phyloP scores from a whole-genome alignment of 2,113 vertebrate genomes.

The Ictalurus punctatus region DNA sequence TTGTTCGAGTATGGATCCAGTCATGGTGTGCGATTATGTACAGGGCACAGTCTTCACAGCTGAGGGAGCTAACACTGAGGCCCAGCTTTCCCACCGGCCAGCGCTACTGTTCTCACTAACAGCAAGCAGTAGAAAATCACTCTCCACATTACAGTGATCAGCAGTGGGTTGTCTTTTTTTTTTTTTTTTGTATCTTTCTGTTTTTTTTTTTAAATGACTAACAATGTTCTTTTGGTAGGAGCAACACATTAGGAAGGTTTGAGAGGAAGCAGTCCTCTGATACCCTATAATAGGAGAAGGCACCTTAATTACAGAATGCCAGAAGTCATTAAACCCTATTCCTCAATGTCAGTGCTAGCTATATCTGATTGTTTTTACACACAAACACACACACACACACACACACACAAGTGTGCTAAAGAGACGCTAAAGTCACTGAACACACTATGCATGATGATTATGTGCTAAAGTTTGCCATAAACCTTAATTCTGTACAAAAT shows the following conservation, averaged over 20 bases:
- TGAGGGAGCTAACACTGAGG: constrained; percentile 24
- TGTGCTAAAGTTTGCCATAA: neutral
- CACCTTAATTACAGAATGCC: constrained; percentile 52
- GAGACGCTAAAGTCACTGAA: constrained; percentile 17
- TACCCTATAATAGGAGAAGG: constrained; percentile 48
- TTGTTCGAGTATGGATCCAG: neutral
- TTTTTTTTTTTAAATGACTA: constrained; percentile 52
- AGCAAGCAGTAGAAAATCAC: constrained; percentile 44
- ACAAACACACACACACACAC: neutral
- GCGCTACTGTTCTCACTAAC: constrained; percentile 37
- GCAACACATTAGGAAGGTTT: constrained; percentile 45
- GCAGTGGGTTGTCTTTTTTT: constrained; percentile 1
- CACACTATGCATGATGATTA: neutral
- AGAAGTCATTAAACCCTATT: constrained; percentile 50
- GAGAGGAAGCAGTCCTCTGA: constrained; percentile 37
- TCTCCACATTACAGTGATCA: constrained; percentile 41
- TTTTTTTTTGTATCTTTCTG: constrained; percentile 23
- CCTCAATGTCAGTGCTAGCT: neutral
- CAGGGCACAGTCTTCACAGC: neutral
- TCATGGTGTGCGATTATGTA: neutral
- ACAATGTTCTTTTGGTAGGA: constrained; percentile 29
- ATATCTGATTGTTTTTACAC: neutral
- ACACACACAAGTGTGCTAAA: neutral
- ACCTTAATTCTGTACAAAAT: neutral
- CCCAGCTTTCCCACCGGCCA: constrained; percentile 21